Conservation (phyloP, 2,113 vertebrate species). For the Elaphurus davidianus region DNA sequence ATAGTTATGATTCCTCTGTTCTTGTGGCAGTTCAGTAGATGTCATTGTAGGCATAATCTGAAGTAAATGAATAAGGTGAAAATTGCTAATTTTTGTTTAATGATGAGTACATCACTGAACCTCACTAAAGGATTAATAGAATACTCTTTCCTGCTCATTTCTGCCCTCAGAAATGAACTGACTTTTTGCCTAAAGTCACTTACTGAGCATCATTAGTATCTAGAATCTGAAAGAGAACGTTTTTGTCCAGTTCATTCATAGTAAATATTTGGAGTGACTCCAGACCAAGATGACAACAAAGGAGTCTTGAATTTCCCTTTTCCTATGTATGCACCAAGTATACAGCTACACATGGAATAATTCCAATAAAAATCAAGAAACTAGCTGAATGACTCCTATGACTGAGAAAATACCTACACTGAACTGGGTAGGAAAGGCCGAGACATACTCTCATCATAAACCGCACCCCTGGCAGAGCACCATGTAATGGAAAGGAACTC, state of each 20-base stretch:
- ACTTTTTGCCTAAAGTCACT: not conserved
- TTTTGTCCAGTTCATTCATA: conserved; percentile 6
- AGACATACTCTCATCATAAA: not conserved
- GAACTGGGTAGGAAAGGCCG: not conserved
- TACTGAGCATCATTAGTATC: not conserved
- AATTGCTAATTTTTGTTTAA: not conserved
- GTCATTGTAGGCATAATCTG: not conserved
- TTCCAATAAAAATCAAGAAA: not conserved
- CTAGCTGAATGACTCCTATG: not conserved
- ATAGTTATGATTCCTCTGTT: not conserved
- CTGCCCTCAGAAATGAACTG: not conserved
- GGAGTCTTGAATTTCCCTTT: not conserved
- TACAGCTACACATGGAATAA: not conserved
- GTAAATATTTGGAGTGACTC: not conserved
- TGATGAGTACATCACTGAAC: not conserved
- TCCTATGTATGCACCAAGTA: not conserved
- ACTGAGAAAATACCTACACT: not conserved
- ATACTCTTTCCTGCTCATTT: not conserved
- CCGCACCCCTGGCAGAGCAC: not conserved
- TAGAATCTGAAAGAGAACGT: not conserved
- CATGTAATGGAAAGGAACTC: not conserved
- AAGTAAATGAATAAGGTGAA: not conserved
- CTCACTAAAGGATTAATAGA: not conserved
- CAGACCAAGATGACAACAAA: not conserved
- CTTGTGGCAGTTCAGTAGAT: not conserved